phyloP scores from a whole-genome alignment of 2,888 invertebrate species.

The Fragum whitleyi region DNA sequence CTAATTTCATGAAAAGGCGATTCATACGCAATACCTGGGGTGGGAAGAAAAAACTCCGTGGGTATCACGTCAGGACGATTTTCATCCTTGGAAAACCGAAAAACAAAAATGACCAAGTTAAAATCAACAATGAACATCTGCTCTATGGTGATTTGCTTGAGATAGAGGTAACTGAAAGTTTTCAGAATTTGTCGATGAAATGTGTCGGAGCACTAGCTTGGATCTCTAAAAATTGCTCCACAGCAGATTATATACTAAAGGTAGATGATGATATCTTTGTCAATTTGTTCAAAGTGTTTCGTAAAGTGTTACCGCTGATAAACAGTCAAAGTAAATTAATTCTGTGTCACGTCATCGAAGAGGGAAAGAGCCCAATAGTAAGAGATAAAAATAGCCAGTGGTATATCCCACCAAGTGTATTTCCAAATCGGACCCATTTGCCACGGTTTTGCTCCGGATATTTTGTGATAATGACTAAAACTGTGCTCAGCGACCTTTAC shows the following conservation, averaged over 20 bases:
- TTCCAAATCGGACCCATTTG: constrained; percentile 67
- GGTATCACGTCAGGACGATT: constrained; percentile 53
- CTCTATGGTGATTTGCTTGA: constrained; percentile 68
- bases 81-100: constrained; percentile 68
- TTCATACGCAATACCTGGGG: constrained; percentile 71
- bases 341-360: constrained; percentile 69
- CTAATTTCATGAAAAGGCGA: constrained; percentile 58
- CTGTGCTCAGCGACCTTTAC: constrained; percentile 74
- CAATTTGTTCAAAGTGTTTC: constrained; percentile 72
- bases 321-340: constrained; percentile 57
- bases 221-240: constrained; percentile 61
- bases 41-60: constrained; percentile 41
- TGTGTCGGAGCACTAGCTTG: constrained; percentile 65
- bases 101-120: constrained; percentile 57
- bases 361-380: constrained; percentile 67
- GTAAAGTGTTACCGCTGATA: constrained; percentile 66
- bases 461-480: constrained; percentile 72
- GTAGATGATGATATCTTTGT: constrained; percentile 76
- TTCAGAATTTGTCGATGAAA: constrained; percentile 68
- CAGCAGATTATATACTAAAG: constrained; percentile 68
- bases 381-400: constrained; percentile 72
- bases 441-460: constrained; percentile 82
- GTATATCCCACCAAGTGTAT: constrained; percentile 70
- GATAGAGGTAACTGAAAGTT: constrained; percentile 65
- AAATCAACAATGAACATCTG: constrained; percentile 68